Evolutionary conservation across 2,888 invertebrate genomes (phyloP).

Genomic region (Chloromyia formosa): DNA sequence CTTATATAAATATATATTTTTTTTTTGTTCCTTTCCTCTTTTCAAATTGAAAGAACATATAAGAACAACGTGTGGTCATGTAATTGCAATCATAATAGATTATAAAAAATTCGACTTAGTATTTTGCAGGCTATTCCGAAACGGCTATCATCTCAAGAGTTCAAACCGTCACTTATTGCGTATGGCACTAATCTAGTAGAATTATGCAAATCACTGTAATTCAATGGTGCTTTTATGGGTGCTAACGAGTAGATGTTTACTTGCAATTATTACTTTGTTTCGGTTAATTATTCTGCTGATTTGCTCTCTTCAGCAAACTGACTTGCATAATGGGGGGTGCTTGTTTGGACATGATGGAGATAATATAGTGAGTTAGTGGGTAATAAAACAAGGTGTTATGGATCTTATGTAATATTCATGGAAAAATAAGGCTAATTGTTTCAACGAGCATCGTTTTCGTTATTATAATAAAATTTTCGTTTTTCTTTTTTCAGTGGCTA

Average conservation of each 20-base stretch:
- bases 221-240: not conserved
- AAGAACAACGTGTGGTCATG: constrained; percentile 11
- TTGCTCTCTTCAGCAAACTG: no score
- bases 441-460: no score
- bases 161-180: not conserved
- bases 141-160: not conserved
- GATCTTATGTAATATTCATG: no score
- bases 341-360: no score
- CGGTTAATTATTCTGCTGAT: not conserved
- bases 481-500: no score
- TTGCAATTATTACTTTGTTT: constrained; percentile 3
- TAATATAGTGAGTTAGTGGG: no score
- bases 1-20: not conserved
- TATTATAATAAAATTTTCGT: no score
- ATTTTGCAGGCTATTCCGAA: not conserved
- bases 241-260: not conserved
- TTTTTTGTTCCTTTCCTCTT: not conserved
- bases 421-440: no score
- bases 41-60: constrained; percentile 14
- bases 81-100: constrained; percentile 21
- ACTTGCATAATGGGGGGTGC: no score
- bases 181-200: not conserved
- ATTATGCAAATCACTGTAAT: constrained; percentile 24
- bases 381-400: no score
- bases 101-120: not conserved